Evolutionary conservation across 2,888 invertebrate species (phyloP), one percentile per base, ranked within the genome.

Genomic region (Drosophila nr. fundita): DNA sequence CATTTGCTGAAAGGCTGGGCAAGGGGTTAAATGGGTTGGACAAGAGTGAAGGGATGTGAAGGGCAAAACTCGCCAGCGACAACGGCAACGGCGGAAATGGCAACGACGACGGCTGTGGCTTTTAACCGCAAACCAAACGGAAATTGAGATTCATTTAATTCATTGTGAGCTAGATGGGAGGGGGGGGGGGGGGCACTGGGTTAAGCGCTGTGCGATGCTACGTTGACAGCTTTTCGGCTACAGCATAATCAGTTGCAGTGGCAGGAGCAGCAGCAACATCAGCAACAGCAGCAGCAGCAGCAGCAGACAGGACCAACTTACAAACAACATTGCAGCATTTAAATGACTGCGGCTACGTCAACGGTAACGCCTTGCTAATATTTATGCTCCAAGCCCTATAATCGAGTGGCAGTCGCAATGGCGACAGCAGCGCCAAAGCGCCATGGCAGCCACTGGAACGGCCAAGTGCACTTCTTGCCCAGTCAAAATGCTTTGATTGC

Each of bases 111-210:
- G 65, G 71, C 64, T 87, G 88, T 85, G 90, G 87, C 90, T 85
- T 89, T 89, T 89, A 86, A 89, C 87, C 87, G 83, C 87, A 88
- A 87, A 77, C 89, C 89, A 86, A 87, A 90, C 87, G 89, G 89
- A 87, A 90, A 90, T 90, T 88, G 87, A 88, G 89, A 90, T 87
- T 90, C 89, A 87, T 90, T 87, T 90, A 90, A 90, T 87, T 83
- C 89, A 86, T 90, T 87, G 86, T 86, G 68, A 70, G 67, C 74
- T 40, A 58, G 68, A 53, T 62, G 55, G 58, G 50, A 30, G 49
- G 58, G 36, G 34, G 21, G 55, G 58, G 50, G 27, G 49, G 58
- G 36, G 34, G 21, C 40, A 63, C 73, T 45, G 83, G 75, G 71
- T 77, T 86, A 74, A 86, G 71, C 57, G 52, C 42, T 48, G 38